Evolutionary conservation across 2,113 vertebrate species (phyloP).

Genomic region (Ptyas mucosa): DNA sequence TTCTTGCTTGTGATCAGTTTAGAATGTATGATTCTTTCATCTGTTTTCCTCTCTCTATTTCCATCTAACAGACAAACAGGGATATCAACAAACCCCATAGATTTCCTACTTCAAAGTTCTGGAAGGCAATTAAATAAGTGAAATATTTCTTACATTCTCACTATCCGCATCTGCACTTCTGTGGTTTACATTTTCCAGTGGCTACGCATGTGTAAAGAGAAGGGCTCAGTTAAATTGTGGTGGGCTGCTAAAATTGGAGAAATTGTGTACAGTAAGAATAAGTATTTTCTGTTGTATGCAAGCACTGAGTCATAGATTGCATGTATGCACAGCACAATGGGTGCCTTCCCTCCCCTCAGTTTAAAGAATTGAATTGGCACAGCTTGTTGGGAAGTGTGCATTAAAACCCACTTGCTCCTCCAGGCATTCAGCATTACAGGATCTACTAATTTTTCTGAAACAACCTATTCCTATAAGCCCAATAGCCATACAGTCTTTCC

Average conservation of each 20-base stretch:
- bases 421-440: neutral
- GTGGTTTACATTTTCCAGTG: neutral
- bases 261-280: neutral
- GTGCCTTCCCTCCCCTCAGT: neutral
- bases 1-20: neutral
- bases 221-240: neutral
- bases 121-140: neutral
- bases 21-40: neutral
- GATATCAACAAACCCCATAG: neutral
- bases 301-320: neutral
- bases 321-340: neutral
- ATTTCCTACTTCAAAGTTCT: neutral
- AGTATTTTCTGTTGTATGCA: neutral
- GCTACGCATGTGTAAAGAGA: neutral
- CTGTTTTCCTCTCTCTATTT: neutral
- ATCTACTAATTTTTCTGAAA: neutral
- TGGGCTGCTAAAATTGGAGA: neutral
- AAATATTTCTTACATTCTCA: neutral
- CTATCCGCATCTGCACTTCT: neutral
- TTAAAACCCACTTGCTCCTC: neutral
- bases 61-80: neutral
- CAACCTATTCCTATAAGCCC: neutral
- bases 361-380: neutral
- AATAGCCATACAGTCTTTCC: neutral
- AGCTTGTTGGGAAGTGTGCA: neutral